Conservation (phyloP, 2,797 vertebrate genomes). For the Myiotriccus ornatus region DNA sequence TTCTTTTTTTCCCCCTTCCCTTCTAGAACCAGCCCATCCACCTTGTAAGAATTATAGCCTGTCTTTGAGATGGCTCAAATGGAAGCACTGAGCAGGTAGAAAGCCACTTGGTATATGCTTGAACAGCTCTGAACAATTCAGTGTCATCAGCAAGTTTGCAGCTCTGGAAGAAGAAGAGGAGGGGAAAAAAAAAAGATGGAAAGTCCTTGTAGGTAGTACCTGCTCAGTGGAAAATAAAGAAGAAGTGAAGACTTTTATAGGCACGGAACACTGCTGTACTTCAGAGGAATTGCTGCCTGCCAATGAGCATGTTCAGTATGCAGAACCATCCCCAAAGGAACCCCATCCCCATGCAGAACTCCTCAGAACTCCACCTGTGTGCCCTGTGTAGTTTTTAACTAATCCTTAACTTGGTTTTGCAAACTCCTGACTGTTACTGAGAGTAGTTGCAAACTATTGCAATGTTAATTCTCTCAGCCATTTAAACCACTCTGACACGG, state of each 20-base stretch:
- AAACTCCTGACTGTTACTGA: background rate
- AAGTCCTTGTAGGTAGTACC: background rate
- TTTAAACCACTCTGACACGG: background rate
- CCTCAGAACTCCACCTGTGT: background rate
- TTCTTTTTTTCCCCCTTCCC: rapidly evolving
- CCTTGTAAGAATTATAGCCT: background rate
- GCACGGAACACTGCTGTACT: background rate
- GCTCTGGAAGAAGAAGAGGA: background rate
- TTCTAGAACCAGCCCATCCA: background rate
- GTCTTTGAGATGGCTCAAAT: background rate
- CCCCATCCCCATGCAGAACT: background rate
- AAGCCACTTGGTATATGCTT: slow-evolving; percentile 14
- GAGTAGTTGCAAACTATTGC: background rate
- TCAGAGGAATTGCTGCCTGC: background rate
- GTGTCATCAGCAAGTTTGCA: slow-evolving; percentile 35
- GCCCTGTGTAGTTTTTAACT: background rate
- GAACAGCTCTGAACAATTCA: slow-evolving; percentile 36
- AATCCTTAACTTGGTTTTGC: background rate
- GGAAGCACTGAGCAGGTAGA: slow-evolving; percentile 1
- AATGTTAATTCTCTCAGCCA: background rate
- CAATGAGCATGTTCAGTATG: rapidly evolving
- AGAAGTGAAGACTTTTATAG: background rate
- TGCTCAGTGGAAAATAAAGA: background rate
- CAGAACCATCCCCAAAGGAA: background rate
- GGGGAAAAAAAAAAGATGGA: background rate